Conservation (phyloP, 1,140 invertebrate species). For the Metopolophium dirhodum region DNA sequence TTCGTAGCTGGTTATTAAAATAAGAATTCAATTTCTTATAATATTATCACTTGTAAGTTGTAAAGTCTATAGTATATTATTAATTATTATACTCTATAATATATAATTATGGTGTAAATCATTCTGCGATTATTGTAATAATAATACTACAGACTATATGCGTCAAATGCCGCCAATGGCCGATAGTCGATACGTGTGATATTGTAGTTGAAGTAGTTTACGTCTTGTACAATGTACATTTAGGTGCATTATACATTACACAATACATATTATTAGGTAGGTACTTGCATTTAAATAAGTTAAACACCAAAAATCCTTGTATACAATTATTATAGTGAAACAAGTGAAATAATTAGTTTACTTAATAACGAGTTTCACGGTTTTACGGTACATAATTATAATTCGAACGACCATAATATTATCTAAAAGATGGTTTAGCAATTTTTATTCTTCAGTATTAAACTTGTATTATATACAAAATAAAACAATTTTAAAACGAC, state of each 20-base stretch:
- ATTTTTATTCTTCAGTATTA: not conserved
- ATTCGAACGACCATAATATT: not conserved
- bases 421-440: not conserved
- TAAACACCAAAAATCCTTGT: not conserved
- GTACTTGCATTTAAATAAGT: not conserved
- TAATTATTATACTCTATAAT: not conserved
- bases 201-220: not conserved
- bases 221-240: not conserved
- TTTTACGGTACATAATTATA: not conserved
- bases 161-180: not conserved
- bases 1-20: not conserved
- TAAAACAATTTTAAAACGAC: not conserved
- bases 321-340: slow-evolving; percentile 1
- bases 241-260: not conserved
- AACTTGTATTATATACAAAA: not conserved
- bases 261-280: not conserved
- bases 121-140: not conserved
- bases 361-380: not conserved
- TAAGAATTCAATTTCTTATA: not conserved
- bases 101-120: not conserved
- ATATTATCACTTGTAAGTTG: not conserved
- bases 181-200: not conserved
- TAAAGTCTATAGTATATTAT: not conserved
- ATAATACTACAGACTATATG: not conserved
- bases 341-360: not conserved